These are phyloP conservation scores for Alcedo atthis DNA, from an alignment of 2,797 vertebrate species.

Conservation along the genomic window DNA sequence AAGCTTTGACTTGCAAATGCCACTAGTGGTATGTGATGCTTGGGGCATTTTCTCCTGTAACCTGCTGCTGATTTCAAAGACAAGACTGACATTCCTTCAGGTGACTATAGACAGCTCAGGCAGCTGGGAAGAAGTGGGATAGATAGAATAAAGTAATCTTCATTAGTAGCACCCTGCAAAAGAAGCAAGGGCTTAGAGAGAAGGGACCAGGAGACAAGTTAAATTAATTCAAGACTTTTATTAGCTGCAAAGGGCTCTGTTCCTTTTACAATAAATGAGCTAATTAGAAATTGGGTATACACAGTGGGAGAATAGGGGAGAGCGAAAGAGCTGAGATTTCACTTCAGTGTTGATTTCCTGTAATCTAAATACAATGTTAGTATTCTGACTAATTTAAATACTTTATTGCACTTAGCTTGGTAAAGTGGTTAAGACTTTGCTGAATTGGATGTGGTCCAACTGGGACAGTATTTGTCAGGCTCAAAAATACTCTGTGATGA, in stretches of 20 bases:
- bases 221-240: neutral
- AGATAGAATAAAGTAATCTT: conserved; percentile 21
- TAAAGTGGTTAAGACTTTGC: neutral
- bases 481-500: neutral
- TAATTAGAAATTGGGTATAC: conserved; percentile 9
- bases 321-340: neutral
- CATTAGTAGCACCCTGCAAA: neutral
- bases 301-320: neutral
- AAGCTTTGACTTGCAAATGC: conserved; percentile 5
- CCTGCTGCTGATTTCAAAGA: conserved; percentile 26
- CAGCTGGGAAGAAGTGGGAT: neutral
- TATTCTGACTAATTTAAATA: conserved; percentile 23
- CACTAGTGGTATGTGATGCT: neutral
- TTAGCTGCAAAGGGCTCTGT: neutral
- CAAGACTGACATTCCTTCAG: neutral
- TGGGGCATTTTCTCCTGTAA: neutral
- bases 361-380: conserved; percentile 8
- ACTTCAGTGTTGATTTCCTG: neutral
- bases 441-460: neutral
- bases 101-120: neutral
- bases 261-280: conserved; percentile 5
- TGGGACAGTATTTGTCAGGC: neutral
- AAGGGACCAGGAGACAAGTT: neutral
- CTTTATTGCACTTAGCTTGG: conserved; percentile 11
- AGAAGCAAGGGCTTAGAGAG: neutral